These are phyloP conservation scores for Odiellus spinosus DNA, from an alignment of 2,888 invertebrate genomes.

Conservation along the genomic window DNA sequence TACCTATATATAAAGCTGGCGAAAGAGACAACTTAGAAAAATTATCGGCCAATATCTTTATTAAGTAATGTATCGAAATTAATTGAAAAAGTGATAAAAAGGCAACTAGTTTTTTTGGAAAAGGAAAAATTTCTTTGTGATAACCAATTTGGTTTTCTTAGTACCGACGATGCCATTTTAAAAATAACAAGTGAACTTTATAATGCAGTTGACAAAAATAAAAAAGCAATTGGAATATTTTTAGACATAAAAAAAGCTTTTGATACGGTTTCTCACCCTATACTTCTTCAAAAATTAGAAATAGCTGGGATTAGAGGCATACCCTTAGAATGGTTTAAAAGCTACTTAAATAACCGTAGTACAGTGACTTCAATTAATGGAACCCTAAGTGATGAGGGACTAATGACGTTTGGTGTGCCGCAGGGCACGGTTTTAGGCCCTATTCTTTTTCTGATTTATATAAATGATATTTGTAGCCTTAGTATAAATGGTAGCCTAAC, in stretches of 20 bases:
- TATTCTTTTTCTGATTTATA: no score
- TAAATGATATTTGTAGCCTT: no score
- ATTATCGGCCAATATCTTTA: not conserved
- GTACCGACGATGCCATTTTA: not conserved
- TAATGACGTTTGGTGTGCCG: no score
- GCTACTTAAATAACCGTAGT: not conserved
- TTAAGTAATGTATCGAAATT: not conserved
- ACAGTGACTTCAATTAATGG: no score
- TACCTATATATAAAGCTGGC: not conserved
- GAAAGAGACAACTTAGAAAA: not conserved
- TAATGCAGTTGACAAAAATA: not conserved
- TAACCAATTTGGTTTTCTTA: not conserved
- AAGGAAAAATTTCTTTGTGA: not conserved
- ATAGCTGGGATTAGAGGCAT: not conserved
- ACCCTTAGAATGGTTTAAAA: not conserved
- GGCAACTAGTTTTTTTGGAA: not conserved
- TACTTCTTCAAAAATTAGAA: not conserved
- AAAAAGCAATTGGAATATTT: not conserved
- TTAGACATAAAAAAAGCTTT: no score
- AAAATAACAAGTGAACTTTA: not conserved
- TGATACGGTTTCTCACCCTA: not conserved
- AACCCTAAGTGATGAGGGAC: no score
- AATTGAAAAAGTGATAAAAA: not conserved
- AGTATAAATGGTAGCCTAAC: no score
- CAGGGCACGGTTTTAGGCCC: no score